Base-by-base conservation (phyloP, 2,888 invertebrate species). In the Acronicta leporina region DNA sequence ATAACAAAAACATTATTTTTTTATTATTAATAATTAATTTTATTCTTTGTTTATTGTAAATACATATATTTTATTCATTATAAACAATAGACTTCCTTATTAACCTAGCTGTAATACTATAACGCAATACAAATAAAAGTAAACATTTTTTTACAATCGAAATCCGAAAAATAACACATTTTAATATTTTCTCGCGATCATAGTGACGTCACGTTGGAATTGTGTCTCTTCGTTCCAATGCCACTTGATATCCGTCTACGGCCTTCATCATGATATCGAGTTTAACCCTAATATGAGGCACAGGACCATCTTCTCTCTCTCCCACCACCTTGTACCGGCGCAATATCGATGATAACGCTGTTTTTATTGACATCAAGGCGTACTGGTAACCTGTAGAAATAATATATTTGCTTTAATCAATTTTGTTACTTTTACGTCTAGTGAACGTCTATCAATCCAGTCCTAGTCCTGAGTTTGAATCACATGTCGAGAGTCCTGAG, bases 181-280 rank as follows among this genome's bases (percentile, higher is more conserved):
- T 41, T 2, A 30, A 30, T 42, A 9, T 16, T 35, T 49, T 52
- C 43, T 48, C 62, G 45, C 35, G 15, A 25, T 7, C 27, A 52
- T 51, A 10, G 5, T 15, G n/a, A 15, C 8, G 43, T 63, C 49
- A 54, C 8, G 45, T 38, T 16, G 50, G 16, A 45, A 43, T 43
- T 49, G 47, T 70, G 30, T 77, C 52, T 69, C 83, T 80, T 68
- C 82, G 85, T 63, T 88, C 85, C 40, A 93, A 66, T 9, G 86
- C 81, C 0, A 93, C 51, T 65, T 87, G 68, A 60, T 90, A 92
- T 0, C 87, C 90, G 14, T 92, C 91, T 0, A 87, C 88, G 1
- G 88, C 90, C 67, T 92, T 94, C 92, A 94, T 91, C 91, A 92
- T 92, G 20, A 94, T 75, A 58, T 92, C 92, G 1, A 92, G 60